A percentile compares a stretch with the other conserved stretches of the same genome.
These are phyloP conservation scores for Cataglyphis cursor DNA, from an alignment of 2,888 invertebrate genomes.

Conservation along the genomic window DNA sequence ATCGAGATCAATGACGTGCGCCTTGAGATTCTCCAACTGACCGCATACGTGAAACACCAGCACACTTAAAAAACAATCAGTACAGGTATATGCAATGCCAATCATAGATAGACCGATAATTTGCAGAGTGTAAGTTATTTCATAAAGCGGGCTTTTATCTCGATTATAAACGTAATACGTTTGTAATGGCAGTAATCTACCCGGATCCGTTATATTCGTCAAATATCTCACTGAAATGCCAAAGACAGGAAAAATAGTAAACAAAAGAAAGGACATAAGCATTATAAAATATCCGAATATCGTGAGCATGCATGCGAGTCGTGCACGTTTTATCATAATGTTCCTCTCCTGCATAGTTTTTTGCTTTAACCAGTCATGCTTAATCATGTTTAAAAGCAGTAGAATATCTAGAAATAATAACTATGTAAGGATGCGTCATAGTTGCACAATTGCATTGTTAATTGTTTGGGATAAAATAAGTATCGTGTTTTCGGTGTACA, in stretches of 20 bases:
- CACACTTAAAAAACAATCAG: constrained; percentile 37
- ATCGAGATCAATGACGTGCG: not conserved
- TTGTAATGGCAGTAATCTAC: not conserved
- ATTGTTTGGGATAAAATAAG: not conserved
- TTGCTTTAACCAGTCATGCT: constrained; percentile 24
- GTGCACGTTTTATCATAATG: constrained; percentile 20
- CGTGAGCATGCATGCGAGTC: not conserved
- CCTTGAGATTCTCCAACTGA: constrained; percentile 41
- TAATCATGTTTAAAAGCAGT: constrained; percentile 20
- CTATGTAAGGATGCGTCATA: not conserved
- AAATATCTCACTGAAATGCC: constrained; percentile 14
- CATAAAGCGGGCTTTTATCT: constrained; percentile 15
- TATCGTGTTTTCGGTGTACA: no score
- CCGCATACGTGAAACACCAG: constrained; percentile 46
- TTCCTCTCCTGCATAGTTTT: not conserved
- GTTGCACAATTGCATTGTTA: no score
- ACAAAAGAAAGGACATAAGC: not conserved
- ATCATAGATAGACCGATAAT: not conserved
- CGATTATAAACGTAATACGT: constrained; percentile 24
- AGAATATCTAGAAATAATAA: not conserved
- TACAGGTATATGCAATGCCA: not conserved
- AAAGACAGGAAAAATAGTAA: not conserved
- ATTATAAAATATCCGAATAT: not conserved
- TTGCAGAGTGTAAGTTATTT: constrained; percentile 21
- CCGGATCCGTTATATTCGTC: not conserved